These are phyloP conservation scores for Albula glossodonta DNA, from an alignment of 2,113 vertebrate species.

Conservation along the genomic window DNA sequence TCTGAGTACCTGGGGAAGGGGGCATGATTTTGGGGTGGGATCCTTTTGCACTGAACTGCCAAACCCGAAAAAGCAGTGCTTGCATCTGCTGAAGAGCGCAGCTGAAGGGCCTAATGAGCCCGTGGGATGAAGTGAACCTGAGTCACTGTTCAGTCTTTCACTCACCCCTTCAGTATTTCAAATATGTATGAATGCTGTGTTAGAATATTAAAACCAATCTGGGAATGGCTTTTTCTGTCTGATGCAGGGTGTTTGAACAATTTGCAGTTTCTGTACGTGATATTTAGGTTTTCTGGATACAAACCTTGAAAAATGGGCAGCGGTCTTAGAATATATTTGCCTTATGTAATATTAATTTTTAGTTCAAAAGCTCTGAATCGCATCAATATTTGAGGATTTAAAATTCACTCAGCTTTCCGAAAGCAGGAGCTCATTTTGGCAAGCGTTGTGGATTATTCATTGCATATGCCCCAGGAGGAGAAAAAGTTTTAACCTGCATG, in stretches of 20 bases:
- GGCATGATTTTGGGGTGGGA: constrained; percentile 38
- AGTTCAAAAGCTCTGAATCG: not conserved
- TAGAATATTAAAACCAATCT: constrained; percentile 6
- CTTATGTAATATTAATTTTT: constrained; percentile 2
- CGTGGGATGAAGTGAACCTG: not conserved
- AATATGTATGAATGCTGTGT: constrained; percentile 4
- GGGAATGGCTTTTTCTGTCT: not conserved
- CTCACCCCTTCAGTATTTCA: not conserved
- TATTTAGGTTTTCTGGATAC: not conserved
- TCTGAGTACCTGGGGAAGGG: constrained; percentile 23
- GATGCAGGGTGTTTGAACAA: not conserved
- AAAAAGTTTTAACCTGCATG: not conserved
- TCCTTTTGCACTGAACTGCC: constrained; percentile 47
- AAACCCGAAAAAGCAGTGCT: constrained; percentile 14
- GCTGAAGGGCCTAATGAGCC: not conserved
- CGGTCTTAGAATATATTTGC: not conserved
- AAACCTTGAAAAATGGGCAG: not conserved
- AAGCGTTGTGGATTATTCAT: not conserved
- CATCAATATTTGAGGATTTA: constrained; percentile 1
- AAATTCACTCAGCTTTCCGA: not conserved
- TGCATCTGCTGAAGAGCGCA: constrained; percentile 37
- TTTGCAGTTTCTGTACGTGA: not conserved
- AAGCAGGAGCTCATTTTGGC: not conserved
- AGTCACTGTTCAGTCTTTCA: not conserved
- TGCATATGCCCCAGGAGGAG: not conserved